Conservation (phyloP, 2,888 invertebrate species). For the Dryomyza anilis region DNA sequence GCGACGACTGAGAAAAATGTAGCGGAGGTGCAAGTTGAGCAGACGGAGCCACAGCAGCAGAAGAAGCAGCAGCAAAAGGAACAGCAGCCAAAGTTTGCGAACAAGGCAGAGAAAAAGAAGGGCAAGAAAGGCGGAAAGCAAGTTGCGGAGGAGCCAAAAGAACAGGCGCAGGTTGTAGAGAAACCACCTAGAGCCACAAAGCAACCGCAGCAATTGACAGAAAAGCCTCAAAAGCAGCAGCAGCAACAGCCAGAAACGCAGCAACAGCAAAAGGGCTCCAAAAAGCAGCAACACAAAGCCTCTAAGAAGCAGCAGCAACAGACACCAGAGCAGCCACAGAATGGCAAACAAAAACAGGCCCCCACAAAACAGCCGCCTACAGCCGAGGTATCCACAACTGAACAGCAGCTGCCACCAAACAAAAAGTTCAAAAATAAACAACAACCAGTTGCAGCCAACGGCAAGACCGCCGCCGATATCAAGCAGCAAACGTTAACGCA, state of each 20-base stretch:
- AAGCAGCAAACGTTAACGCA: too few species aligned
- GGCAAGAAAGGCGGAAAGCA: conserved; percentile 18
- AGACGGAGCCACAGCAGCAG: background rate
- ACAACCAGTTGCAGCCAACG: too few species aligned
- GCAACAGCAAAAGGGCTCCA: background rate
- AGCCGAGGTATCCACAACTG: background rate
- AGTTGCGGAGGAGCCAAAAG: too few species aligned
- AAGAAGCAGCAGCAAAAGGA: background rate
- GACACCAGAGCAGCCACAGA: conserved; percentile 1
- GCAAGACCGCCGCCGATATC: conserved; percentile 27
- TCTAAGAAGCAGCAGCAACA: conserved; percentile 1
- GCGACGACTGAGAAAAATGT: background rate
- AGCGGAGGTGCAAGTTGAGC: background rate
- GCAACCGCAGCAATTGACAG: too few species aligned
- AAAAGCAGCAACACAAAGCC: too few species aligned
- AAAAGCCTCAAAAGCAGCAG: too few species aligned
- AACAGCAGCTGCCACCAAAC: conserved; percentile 2
- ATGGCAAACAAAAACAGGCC: background rate
- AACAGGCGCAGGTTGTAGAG: too few species aligned
- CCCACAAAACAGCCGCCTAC: background rate
- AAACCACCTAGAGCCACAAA: too few species aligned
- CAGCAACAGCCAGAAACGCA: conserved; percentile 14
- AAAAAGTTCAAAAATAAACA: background rate
- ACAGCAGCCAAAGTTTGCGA: background rate
- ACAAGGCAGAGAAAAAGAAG: background rate